A percentile compares a stretch with the other conserved stretches of the same genome.
Evolutionary conservation across 2,797 vertebrate species (phyloP).

Genomic region (Pampus argenteus): DNA sequence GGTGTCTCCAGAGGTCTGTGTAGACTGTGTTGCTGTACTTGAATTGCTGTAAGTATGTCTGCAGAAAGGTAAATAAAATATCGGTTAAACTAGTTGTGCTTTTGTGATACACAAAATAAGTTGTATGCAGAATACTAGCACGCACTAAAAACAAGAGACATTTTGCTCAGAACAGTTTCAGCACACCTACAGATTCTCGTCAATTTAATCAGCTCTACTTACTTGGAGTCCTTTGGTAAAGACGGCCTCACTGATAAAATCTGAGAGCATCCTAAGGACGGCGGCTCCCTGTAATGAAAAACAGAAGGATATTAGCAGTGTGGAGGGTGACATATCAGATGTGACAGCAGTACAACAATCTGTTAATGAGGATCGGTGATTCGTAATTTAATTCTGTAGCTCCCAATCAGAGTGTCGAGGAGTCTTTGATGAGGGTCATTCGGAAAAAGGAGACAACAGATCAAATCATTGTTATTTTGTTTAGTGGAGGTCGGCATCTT

Average conservation of each 20-base stretch:
- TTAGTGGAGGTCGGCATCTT: slow-evolving; percentile 1
- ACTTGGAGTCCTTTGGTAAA: slow-evolving; percentile 88
- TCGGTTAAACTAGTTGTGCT: slow-evolving; percentile 2
- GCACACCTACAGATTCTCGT: background rate
- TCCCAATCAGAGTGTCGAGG: background rate
- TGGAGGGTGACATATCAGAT: slow-evolving; percentile 15
- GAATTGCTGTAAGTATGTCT: slow-evolving; percentile 88
- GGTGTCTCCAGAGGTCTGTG: slow-evolving; percentile 87
- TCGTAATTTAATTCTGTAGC: background rate
- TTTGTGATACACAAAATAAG: background rate
- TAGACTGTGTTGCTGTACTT: slow-evolving; percentile 85
- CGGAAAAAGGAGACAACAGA: background rate
- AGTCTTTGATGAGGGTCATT: background rate
- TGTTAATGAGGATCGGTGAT: slow-evolving; percentile 17
- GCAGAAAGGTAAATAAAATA: slow-evolving; percentile 46
- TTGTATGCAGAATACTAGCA: background rate
- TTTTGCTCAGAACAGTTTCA: background rate
- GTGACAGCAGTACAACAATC: background rate
- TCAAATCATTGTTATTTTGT: background rate
- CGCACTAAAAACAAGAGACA: background rate
- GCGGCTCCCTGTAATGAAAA: slow-evolving; percentile 82
- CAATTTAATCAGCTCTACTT: slow-evolving; percentile 60
- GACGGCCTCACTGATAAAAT: slow-evolving; percentile 85
- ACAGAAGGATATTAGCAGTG: slow-evolving; percentile 8
- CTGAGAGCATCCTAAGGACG: slow-evolving; percentile 91